Percentiles rank a stretch among this genome's conserved stretches.
These are phyloP conservation scores for Carassius gibelio DNA, from an alignment of 2,113 vertebrate genomes.

Conservation along the genomic window DNA sequence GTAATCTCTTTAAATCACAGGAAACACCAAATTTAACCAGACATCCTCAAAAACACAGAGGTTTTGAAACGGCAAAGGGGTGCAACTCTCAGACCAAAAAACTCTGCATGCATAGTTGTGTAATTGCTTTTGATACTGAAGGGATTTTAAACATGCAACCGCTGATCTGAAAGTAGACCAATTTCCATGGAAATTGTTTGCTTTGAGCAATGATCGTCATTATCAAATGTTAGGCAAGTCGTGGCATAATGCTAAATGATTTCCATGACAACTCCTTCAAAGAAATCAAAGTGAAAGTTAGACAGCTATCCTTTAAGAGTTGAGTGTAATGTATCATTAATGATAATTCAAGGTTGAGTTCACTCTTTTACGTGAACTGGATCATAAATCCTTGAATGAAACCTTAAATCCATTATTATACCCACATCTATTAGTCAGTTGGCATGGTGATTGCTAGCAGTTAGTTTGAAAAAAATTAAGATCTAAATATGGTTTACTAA, in stretches of 20 bases:
- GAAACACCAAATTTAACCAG: slow-evolving; percentile 18
- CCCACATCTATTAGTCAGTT: slow-evolving; percentile 26
- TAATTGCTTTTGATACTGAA: slow-evolving; percentile 41
- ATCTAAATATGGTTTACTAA: background rate
- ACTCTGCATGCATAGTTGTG: slow-evolving; percentile 29
- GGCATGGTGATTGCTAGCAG: slow-evolving; percentile 29
- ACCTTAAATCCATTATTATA: slow-evolving; percentile 24
- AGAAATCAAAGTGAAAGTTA: slow-evolving; percentile 29
- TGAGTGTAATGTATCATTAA: slow-evolving; percentile 29
- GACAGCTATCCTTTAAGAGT: slow-evolving; percentile 15
- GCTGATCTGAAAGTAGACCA: background rate
- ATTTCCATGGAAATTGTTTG: background rate
- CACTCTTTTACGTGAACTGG: slow-evolving; percentile 37
- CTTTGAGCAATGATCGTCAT: slow-evolving; percentile 3
- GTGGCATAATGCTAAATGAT: slow-evolving; percentile 44
- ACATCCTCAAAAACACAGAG: slow-evolving; percentile 10
- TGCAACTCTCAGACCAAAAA: slow-evolving; percentile 4
- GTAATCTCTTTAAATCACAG: background rate
- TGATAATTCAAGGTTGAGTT: slow-evolving; percentile 45
- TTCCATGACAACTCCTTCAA: slow-evolving; percentile 49
- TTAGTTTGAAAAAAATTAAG: slow-evolving; percentile 21
- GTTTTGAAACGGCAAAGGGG: slow-evolving; percentile 1
- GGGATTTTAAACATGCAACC: slow-evolving; percentile 23
- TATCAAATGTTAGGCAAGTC: background rate
- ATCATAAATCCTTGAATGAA: slow-evolving; percentile 42